Conservation (phyloP, 2,797 vertebrate genomes). For the Octomys mimax region DNA sequence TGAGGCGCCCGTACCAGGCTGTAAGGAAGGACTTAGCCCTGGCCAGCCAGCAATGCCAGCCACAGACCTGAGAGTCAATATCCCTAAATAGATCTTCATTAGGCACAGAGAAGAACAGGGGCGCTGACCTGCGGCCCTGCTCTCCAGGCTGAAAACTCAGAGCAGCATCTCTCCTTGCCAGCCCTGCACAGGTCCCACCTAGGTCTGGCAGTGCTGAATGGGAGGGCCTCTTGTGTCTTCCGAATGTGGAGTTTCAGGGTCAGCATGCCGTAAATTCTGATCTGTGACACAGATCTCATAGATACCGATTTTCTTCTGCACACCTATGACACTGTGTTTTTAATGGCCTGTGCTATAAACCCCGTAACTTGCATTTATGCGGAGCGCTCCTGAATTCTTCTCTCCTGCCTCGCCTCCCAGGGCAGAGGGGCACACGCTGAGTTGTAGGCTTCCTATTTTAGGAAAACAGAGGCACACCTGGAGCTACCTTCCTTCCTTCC, state of each 20-base stretch:
- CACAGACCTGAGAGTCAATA: slow-evolving; percentile 76
- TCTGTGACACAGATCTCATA: slow-evolving; percentile 54
- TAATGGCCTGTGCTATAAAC: slow-evolving; percentile 61
- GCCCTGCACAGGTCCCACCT: neutral
- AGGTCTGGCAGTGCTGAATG: neutral
- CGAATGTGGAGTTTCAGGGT: slow-evolving; percentile 61
- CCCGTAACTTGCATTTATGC: slow-evolving; percentile 50
- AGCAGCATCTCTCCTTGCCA: neutral
- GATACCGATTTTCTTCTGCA: slow-evolving; percentile 42
- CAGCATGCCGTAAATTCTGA: slow-evolving; percentile 51
- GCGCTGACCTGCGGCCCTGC: slow-evolving; percentile 39
- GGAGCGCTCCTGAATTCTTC: slow-evolving; percentile 10
- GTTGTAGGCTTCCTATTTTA: slow-evolving; percentile 44
- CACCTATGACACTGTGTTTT: slow-evolving; percentile 70
- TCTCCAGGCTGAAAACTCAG: slow-evolving; percentile 1
- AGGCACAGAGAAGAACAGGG: slow-evolving; percentile 37
- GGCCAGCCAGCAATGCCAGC: slow-evolving; percentile 74
- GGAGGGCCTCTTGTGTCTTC: slow-evolving; percentile 53
- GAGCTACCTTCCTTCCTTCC: neutral
- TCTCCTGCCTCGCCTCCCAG: neutral
- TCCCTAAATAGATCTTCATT: slow-evolving; percentile 76
- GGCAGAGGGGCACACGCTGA: neutral
- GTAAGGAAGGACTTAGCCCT: slow-evolving; percentile 84
- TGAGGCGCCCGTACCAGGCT: slow-evolving; percentile 79
- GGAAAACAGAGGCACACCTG: slow-evolving; percentile 16